Base-by-base conservation (phyloP, 1,140 invertebrate genomes). In the Zaprionus kolodkinae region DNA sequence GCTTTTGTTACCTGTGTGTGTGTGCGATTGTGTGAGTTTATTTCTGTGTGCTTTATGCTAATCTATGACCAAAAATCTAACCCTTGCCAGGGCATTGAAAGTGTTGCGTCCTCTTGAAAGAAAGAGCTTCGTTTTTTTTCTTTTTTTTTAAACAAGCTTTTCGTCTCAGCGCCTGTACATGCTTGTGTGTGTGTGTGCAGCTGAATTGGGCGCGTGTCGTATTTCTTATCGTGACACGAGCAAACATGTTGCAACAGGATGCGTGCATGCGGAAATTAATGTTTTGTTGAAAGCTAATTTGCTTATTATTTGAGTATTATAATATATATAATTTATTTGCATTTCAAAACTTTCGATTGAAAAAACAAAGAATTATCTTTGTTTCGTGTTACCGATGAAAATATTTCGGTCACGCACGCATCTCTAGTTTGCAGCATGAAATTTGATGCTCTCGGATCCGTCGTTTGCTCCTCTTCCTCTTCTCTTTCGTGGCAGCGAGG, bases 121-220 rank as follows among this genome's bases (percentile, higher is more conserved):
- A 81, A 90, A 90, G 78, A 84, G 85, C 77, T 80, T 85, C 67
- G 62, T 81, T 89, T 84, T 85, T 88, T 89, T 81, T 89, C 89
- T 4, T 30, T 1, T 6, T 68, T 89, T 81, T 76, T 79, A 88
- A 88, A 88, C 85, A 89, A 89, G 85, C 86, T 88, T 88, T 89
- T 72, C 68, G 45, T 30, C 25, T 27, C 25, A 27, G 25, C 68
- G 40, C 66, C 30, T 70, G 45, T 67, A 12, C 67, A 2, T 21
- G 38, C n/a, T n/a, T 54, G 55, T 61, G 40, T 64, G 12, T 64
- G 45, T 75, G 27, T 77, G 66, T 85, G 81, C 45, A 50, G 4
- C 9, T 17, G 45, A 17, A 50, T 17, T 25, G 17, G 45, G 17
- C 45, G 45, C 45, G 45, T 50, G 45, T 50, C 45, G 45, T 50